Evolutionary conservation across 2,113 vertebrate species (phyloP).

Genomic region (Prochilodus magdalenae): DNA sequence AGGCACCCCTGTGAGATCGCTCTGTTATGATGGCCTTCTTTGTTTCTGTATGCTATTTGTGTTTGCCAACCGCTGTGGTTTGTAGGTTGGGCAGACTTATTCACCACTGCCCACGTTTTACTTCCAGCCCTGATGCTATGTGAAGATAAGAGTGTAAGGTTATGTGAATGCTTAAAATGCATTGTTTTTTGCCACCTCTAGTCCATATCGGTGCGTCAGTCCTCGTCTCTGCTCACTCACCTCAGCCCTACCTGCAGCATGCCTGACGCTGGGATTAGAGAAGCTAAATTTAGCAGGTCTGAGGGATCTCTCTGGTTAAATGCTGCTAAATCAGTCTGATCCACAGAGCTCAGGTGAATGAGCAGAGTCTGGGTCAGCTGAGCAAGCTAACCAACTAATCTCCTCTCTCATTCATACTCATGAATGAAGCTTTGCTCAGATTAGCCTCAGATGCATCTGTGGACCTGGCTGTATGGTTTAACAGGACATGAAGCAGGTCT

Average conservation of each 20-base stretch:
- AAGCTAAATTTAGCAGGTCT: constrained; percentile 20
- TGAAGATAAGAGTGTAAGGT: too few relatives aligned
- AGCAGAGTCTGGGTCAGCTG: constrained; percentile 21
- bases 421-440: constrained; percentile 9
- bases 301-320: background rate
- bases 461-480: too few relatives aligned
- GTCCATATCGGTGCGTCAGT: background rate
- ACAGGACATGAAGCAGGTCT: background rate
- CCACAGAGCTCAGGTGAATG: constrained; percentile 28
- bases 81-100: too few relatives aligned
- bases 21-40: too few relatives aligned
- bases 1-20: too few relatives aligned
- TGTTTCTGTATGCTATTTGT: too few relatives aligned
- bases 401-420: constrained; percentile 30
- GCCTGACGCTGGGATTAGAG: background rate
- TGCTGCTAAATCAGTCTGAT: constrained; percentile 28
- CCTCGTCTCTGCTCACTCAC: background rate
- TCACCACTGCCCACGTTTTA: too few relatives aligned
- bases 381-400: constrained; percentile 22
- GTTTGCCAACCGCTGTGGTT: too few relatives aligned
- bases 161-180: too few relatives aligned
- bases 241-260: background rate
- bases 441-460: background rate
- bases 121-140: too few relatives aligned
- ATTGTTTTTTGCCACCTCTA: too few relatives aligned